Conservation (phyloP, 2,888 invertebrate genomes). For the Oscheius sp. region DNA sequence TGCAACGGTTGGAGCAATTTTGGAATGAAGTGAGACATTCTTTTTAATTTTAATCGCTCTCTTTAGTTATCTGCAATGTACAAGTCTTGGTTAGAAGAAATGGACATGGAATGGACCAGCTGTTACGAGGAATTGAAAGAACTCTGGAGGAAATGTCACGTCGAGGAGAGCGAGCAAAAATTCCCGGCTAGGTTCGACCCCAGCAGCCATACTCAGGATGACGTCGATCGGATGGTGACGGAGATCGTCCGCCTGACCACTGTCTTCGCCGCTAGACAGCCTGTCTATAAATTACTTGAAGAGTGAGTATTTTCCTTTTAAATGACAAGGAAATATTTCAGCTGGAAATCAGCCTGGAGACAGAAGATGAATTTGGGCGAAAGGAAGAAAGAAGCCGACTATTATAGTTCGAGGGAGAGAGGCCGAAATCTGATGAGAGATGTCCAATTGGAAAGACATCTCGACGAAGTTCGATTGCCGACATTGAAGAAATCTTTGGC, state of each 20-base stretch:
- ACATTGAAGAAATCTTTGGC: constrained; percentile 1
- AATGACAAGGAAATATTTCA: not conserved
- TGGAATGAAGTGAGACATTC: constrained; percentile 6
- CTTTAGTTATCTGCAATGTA: constrained; percentile 26
- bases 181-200: constrained; percentile 52
- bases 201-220: constrained; percentile 56
- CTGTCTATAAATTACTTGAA: constrained; percentile 14
- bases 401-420: constrained; percentile 27
- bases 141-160: constrained; percentile 31
- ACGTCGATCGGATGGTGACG: constrained; percentile 52
- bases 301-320: not conserved
- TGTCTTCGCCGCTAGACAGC: not conserved
- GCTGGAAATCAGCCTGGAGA: constrained; percentile 30
- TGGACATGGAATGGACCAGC: constrained; percentile 24
- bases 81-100: constrained; percentile 5
- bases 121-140: constrained; percentile 23
- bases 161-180: not conserved
- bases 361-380: constrained; percentile 30
- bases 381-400: constrained; percentile 32
- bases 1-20: constrained; percentile 8
- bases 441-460: constrained; percentile 2
- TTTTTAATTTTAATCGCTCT: not conserved
- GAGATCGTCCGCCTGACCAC: constrained; percentile 13
- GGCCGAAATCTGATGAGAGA: constrained; percentile 28
- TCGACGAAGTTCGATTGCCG: constrained; percentile 16